Conservation (phyloP, 2,888 invertebrate species). For the Watsonalla binaria region DNA sequence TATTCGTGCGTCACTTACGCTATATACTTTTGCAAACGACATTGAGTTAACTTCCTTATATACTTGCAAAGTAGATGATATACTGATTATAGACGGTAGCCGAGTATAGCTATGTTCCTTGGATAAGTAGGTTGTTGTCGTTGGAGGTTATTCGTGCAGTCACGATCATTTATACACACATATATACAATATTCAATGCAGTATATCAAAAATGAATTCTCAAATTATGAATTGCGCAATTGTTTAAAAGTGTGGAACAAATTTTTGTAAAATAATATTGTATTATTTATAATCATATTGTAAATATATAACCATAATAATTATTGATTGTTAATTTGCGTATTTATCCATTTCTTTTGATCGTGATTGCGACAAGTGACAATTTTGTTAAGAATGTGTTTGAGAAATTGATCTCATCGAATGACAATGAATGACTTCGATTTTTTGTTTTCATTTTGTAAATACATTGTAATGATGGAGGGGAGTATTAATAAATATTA, state of each 20-base stretch:
- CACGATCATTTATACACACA: not conserved
- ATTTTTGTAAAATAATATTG: too few species aligned
- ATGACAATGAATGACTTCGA: constrained; percentile 7
- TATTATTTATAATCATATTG: too few species aligned
- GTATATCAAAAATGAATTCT: constrained; percentile 1
- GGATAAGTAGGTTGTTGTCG: constrained; percentile 9
- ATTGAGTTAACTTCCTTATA: constrained; percentile 51
- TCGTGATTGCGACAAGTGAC: not conserved
- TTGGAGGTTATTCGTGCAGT: not conserved
- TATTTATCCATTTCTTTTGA: not conserved
- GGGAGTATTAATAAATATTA: constrained; percentile 70
- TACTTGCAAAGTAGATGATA: constrained; percentile 64
- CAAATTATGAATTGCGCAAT: too few species aligned
- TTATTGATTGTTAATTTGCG: too few species aligned
- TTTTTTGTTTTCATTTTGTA: constrained; percentile 66
- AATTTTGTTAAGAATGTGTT: not conserved
- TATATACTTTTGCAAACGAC: not conserved
- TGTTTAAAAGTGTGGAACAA: too few species aligned
- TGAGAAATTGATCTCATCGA: not conserved
- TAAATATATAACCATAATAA: too few species aligned
- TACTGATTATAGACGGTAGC: constrained; percentile 59
- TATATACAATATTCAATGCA: not conserved
- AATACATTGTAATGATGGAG: constrained; percentile 64
- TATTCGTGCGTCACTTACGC: too few species aligned
- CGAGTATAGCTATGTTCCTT: constrained; percentile 66